Percentiles rank a stretch among this genome's conserved stretches.
These are phyloP conservation scores for Ctenicera cuprea DNA, from an alignment of 2,888 invertebrate species.

Conservation along the genomic window DNA sequence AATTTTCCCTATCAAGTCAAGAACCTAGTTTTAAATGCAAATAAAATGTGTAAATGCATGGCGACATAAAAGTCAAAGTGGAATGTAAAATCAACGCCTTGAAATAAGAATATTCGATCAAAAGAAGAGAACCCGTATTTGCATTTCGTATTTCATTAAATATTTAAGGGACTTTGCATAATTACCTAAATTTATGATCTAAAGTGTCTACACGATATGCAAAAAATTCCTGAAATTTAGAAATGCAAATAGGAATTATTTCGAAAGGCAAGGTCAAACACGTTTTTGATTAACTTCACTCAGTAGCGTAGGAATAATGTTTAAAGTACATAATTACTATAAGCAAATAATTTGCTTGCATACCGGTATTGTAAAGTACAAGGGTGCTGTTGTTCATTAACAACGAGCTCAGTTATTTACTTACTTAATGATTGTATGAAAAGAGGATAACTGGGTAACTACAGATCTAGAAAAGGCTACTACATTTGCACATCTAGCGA, in stretches of 20 bases:
- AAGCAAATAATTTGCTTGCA: too few relatives aligned
- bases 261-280: conserved; percentile 21
- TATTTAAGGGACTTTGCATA: conserved; percentile 46
- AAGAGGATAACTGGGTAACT: too few relatives aligned
- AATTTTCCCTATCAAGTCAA: conserved; percentile 2
- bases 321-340: too few relatives aligned
- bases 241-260: conserved; percentile 38
- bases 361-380: too few relatives aligned
- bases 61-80: conserved; percentile 28
- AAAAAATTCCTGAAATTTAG: conserved; percentile 36
- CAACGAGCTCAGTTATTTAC: too few relatives aligned
- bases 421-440: too few relatives aligned
- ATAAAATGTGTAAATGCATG: conserved; percentile 31
- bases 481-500: too few relatives aligned
- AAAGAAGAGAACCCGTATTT: conserved; percentile 36
- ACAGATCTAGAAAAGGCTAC: too few relatives aligned
- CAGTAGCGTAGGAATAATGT: not conserved
- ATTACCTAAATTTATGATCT: conserved; percentile 42
- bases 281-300: conserved; percentile 11
- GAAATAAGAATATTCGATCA: conserved; percentile 43
- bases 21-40: conserved; percentile 2
- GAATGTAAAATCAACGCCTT: conserved; percentile 37
- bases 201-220: conserved; percentile 21
- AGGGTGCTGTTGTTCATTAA: too few relatives aligned
- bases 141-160: conserved; percentile 46